Evolutionary conservation across 2,888 invertebrate species (phyloP).

Genomic region (Cybosia mesomella): DNA sequence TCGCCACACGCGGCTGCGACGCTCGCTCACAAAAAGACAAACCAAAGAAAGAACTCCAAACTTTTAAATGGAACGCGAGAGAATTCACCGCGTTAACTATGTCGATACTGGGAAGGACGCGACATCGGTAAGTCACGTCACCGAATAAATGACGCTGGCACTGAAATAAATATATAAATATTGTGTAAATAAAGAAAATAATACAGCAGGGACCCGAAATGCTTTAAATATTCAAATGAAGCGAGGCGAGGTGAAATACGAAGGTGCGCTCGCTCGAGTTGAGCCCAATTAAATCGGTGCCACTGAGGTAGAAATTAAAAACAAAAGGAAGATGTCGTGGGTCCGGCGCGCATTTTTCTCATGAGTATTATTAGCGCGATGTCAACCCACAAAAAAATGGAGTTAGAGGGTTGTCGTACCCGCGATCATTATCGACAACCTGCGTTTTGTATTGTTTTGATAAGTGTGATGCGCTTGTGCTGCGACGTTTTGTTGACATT

Average conservation of each 20-base stretch:
- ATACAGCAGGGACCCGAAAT: slow-evolving; percentile 82
- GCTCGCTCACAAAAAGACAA: slow-evolving; percentile 75
- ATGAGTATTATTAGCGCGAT: slow-evolving; percentile 87
- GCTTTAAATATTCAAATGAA: slow-evolving; percentile 87
- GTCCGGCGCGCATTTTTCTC: slow-evolving; percentile 85
- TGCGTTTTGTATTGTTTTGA: slow-evolving; percentile 86
- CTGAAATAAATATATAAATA: slow-evolving; percentile 86
- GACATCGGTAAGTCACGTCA: slow-evolving; percentile 86
- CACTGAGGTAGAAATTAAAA: slow-evolving; percentile 88
- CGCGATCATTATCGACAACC: slow-evolving; percentile 84
- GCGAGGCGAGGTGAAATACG: slow-evolving; percentile 86
- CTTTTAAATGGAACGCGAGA: slow-evolving; percentile 85
- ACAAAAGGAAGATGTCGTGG: slow-evolving; percentile 85
- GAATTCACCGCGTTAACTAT: slow-evolving; percentile 85
- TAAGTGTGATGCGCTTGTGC: slow-evolving; percentile 76
- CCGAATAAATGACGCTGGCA: slow-evolving; percentile 83
- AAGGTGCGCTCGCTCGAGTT: slow-evolving; percentile 85
- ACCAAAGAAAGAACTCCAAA: slow-evolving; percentile 77
- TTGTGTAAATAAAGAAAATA: slow-evolving; percentile 86
- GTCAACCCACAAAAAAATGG: slow-evolving; percentile 86
- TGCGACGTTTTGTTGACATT: slow-evolving; percentile 79
- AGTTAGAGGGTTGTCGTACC: slow-evolving; percentile 81
- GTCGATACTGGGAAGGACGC: slow-evolving; percentile 86
- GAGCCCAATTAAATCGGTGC: slow-evolving; percentile 87
- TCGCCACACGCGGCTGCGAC: slow-evolving; percentile 80